Evolutionary conservation across 2,797 vertebrate genomes (phyloP).

Genomic region (Macrochelys suwanniensis): DNA sequence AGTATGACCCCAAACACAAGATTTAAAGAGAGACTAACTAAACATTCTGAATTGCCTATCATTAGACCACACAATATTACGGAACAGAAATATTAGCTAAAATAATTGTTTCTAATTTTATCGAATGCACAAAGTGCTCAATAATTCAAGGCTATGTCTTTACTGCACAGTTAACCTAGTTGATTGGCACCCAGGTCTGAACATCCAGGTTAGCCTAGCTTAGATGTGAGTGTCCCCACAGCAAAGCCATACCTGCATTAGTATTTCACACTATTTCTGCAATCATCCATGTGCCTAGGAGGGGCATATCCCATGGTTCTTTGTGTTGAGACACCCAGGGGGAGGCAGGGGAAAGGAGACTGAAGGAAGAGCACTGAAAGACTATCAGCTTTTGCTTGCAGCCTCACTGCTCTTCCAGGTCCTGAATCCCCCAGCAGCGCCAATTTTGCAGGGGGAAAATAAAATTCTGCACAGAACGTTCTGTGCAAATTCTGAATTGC

Average conservation of each 20-base stretch:
- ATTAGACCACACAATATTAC: neutral
- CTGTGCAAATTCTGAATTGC: neutral
- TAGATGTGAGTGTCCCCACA: neutral
- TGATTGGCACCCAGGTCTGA: neutral
- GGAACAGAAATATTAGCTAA: neutral
- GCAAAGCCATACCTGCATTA: neutral
- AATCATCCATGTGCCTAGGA: neutral
- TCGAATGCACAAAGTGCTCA: neutral
- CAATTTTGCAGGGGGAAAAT: neutral
- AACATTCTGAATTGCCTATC: neutral
- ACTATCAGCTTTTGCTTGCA: neutral
- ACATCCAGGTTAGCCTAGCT: neutral
- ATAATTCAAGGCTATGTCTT: neutral
- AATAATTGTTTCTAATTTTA: neutral
- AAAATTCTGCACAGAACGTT: neutral
- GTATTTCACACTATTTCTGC: neutral
- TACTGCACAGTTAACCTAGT: neutral
- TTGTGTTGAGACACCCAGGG: neutral
- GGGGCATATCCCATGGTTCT: neutral
- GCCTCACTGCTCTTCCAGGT: neutral
- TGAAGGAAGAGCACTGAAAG: neutral
- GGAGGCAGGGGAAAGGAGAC: rapidly evolving
- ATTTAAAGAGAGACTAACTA: neutral
- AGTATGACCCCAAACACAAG: neutral
- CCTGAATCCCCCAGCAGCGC: neutral